Percentiles rank a stretch among this genome's conserved stretches.
These are phyloP conservation scores for Prenolepis imparis DNA, from an alignment of 2,888 invertebrate genomes.

Conservation along the genomic window DNA sequence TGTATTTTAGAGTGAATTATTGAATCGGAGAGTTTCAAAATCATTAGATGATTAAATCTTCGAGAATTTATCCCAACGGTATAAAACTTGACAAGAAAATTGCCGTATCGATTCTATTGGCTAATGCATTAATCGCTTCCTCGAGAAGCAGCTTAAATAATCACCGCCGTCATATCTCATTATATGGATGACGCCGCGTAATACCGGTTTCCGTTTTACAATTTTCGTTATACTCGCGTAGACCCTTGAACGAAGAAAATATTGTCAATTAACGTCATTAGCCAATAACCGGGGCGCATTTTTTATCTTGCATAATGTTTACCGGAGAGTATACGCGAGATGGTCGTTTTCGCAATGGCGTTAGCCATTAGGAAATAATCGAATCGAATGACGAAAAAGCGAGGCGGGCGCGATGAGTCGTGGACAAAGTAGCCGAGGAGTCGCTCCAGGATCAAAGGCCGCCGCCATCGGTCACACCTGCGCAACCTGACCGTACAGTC, in stretches of 20 bases:
- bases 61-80: neutral
- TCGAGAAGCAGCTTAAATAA: constrained; percentile 32
- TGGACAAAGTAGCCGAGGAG: constrained; percentile 84
- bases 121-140: constrained; percentile 27
- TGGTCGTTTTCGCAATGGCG: constrained; percentile 74
- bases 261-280: constrained; percentile 45
- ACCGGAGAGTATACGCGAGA: constrained; percentile 47
- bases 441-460: constrained; percentile 84
- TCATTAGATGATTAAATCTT: neutral
- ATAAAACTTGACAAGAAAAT: constrained; percentile 24
- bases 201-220: constrained; percentile 46
- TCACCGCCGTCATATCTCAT: constrained; percentile 29
- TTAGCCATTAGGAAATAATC: constrained; percentile 75
- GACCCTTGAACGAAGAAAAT: constrained; percentile 34
- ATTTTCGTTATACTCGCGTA: constrained; percentile 30
- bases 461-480: constrained; percentile 86
- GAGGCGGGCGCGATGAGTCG: constrained; percentile 74
- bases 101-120: constrained; percentile 25
- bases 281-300: constrained; percentile 23
- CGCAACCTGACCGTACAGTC: constrained; percentile 83
- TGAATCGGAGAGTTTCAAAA: neutral
- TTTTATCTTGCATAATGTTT: constrained; percentile 30
- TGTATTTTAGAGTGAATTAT: neutral
- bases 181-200: constrained; percentile 38
- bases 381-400: constrained; percentile 71